Evolutionary conservation across 2,797 vertebrate genomes (phyloP), one percentile per base, ranked within the genome.

Genomic region (Melanotaenia trifasciata): DNA sequence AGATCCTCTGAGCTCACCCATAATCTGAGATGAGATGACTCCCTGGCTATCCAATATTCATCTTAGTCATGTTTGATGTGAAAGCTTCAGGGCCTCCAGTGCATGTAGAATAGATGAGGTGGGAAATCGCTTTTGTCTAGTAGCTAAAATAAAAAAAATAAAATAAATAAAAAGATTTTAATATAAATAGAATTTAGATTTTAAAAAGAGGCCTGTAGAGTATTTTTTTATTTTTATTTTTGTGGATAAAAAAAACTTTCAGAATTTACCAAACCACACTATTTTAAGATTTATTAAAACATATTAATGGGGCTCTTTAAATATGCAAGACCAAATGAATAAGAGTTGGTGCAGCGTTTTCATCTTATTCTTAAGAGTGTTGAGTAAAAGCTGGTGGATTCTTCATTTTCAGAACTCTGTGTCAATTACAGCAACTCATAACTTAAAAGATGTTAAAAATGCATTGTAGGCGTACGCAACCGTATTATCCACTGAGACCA

Each of bases 231-330:
- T 47, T n/a, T 2, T 18, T 20, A 47, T 4, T 53, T 12, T 24
- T 24, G 18, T 9, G 20, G 8, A 3, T 53, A 53, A 53, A 53
- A 24, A 10, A 22, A 13, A 4, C n/a, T 53, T 12, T 3, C 22
- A 53, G 22, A 13, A 53, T 53, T 33, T 53, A 12, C 22, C 28
- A 36, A 7, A 5, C 22, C 2, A 20, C 4, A 51, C 33, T 69
- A 69, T 51, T 69, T 69, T 51, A 50, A 59, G 43, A 69, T 60
- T 51, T 10, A 28, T 53, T 35, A 60, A 54, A 51, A 35, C 28
- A 64, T 50, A 13, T 70, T 40, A 14, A 16, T 32, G 30, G 20
- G 20, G 45, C 45, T 59, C 45, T 53, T 60, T 38, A 35, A 69
- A 38, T 47, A 51, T 57, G 16, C 14, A 18, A 45, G 43, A 7